Conservation (phyloP, 1,140 invertebrate species). For the Trachymyrmex cornetzi region DNA sequence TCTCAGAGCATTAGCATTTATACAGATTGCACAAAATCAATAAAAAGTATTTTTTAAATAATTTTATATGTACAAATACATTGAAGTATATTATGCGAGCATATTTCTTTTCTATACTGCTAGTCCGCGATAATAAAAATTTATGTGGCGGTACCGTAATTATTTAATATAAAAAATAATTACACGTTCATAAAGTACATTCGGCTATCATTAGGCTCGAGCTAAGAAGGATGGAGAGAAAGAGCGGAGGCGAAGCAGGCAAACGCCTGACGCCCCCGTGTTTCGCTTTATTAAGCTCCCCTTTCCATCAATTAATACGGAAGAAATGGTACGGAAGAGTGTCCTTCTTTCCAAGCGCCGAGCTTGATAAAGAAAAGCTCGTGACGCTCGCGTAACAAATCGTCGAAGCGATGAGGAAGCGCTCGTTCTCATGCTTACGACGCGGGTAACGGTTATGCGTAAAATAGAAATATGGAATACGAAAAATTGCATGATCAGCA, state of each 20-base stretch:
- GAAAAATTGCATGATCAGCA: constrained; percentile 40
- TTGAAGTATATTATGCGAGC: neutral
- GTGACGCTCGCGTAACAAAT: constrained; percentile 34
- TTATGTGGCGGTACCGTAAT: neutral
- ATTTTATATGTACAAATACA: neutral
- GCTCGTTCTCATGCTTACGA: neutral
- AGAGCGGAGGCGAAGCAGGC: neutral
- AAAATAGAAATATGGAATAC: constrained; percentile 24
- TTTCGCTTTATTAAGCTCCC: constrained; percentile 59
- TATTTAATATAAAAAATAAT: constrained; percentile 9
- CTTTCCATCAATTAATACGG: constrained; percentile 60
- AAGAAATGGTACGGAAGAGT: constrained; percentile 60
- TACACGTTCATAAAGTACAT: constrained; percentile 28
- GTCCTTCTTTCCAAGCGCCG: constrained; percentile 35
- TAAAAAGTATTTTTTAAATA: neutral
- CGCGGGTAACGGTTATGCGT: neutral
- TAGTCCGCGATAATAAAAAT: constrained; percentile 1
- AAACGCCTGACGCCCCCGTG: constrained; percentile 44
- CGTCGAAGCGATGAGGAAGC: constrained; percentile 28
- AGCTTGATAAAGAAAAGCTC: constrained; percentile 33
- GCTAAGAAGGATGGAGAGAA: constrained; percentile 1
- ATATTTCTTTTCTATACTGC: neutral
- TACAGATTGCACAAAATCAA: neutral
- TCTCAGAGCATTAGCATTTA: neutral
- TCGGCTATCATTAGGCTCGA: constrained; percentile 33